Evolutionary conservation across 2,797 vertebrate species (phyloP).

Genomic region (Coendou prehensilis): DNA sequence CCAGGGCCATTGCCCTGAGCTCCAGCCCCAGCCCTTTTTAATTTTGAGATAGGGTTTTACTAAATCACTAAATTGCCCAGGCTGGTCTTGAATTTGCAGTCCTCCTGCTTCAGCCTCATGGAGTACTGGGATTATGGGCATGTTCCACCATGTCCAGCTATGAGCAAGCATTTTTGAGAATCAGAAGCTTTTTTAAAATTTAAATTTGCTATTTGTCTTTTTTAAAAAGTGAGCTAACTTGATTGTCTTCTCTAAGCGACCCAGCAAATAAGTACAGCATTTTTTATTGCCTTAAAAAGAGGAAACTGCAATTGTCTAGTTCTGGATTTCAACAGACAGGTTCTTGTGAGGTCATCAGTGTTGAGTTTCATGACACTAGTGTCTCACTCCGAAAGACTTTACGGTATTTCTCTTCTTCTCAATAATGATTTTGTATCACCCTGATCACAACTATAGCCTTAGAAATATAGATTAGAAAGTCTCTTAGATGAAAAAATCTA

Average conservation of each 20-base stretch:
- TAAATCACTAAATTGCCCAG: not conserved
- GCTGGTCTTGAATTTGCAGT: not conserved
- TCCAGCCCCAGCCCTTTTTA: not conserved
- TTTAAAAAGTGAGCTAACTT: not conserved
- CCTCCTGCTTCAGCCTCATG: not conserved
- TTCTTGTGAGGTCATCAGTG: not conserved
- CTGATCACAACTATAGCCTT: not conserved
- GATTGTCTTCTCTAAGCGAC: constrained; percentile 22
- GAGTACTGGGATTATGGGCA: not conserved
- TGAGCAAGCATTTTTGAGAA: not conserved
- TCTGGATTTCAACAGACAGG: not conserved
- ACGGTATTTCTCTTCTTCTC: not conserved
- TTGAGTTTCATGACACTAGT: not conserved
- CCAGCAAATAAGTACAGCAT: not conserved
- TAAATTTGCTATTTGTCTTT: not conserved
- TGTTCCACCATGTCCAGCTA: not conserved
- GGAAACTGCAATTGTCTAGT: constrained; percentile 29
- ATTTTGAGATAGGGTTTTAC: not conserved
- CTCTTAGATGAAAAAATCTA: not conserved
- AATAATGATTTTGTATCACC: not conserved
- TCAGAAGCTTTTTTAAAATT: constrained; percentile 1
- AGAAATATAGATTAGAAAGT: constrained; percentile 5
- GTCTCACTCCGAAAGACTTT: not conserved
- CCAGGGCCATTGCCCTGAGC: not conserved
- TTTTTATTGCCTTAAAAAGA: constrained; percentile 54